Percentiles rank a stretch among this genome's conserved stretches.
Conservation (phyloP, 2,797 vertebrate genomes). For the Sebastes hubbsi region DNA sequence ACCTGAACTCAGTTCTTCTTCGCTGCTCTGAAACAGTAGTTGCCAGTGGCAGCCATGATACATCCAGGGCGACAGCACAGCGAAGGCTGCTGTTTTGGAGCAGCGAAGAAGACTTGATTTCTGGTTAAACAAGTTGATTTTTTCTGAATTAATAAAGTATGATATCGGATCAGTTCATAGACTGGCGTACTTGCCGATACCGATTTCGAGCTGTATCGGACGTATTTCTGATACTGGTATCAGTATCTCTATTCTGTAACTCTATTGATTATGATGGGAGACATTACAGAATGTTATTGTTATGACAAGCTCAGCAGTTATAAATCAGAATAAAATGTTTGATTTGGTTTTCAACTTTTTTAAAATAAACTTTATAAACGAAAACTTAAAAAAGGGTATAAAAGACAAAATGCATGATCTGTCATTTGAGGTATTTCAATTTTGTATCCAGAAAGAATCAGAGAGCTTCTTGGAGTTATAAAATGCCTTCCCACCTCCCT, state of each 20-base stretch:
- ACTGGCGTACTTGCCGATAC: too few relatives aligned
- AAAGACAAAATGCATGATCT: background rate
- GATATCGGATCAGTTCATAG: too few relatives aligned
- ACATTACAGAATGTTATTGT: background rate
- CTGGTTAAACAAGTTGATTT: accelerated
- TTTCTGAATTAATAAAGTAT: too few relatives aligned
- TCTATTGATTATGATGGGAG: background rate
- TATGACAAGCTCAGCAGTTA: background rate
- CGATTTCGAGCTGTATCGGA: accelerated
- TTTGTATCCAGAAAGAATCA: background rate
- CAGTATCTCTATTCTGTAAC: too few relatives aligned
- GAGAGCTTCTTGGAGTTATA: background rate
- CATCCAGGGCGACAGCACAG: too few relatives aligned
- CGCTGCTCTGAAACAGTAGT: too few relatives aligned
- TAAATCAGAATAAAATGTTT: background rate
- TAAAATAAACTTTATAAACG: background rate
- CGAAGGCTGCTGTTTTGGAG: too few relatives aligned
- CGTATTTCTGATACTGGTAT: accelerated
- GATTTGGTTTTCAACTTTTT: background rate
- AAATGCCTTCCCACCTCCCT: background rate
- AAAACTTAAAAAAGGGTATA: background rate
- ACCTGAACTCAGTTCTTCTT: too few relatives aligned
- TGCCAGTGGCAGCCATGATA: too few relatives aligned
- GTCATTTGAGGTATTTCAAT: background rate
- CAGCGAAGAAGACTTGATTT: too few relatives aligned